Base-by-base conservation (phyloP, 2,113 vertebrate genomes). In the Aegotheles bennettii region DNA sequence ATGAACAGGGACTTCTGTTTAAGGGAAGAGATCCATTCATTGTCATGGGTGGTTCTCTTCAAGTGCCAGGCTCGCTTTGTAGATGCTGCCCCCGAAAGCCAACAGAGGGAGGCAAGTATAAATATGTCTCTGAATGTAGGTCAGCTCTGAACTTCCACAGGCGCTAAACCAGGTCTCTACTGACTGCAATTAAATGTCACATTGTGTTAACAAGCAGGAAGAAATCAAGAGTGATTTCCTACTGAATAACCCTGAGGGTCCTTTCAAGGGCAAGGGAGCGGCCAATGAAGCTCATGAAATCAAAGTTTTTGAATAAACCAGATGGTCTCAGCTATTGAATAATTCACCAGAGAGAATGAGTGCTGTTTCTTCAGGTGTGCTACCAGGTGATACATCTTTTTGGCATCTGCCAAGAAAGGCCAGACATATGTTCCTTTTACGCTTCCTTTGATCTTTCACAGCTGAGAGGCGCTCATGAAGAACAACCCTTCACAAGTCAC, bases 131-230 rank as follows among this genome's bases (percentile, higher is more conserved):
- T 63, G 81, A 69, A 95, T 87, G 42, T 91, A 91, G 94, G 94
- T 87, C 93, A 95, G 87, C 80, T 79, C 91, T 85, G 74, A 93
- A 71, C 70, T 91, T 91, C 82, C 78, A 79, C 45, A 42, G 1
- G 65, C 74, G 18, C 81, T 77, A 47, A 90, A 85, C 60, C 81
- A 65, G 65, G 43, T 89, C 87, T 90, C 63, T 28, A 43, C 61
- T 74, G 85, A 80, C 78, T 67, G 85, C 91, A 93, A 91, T 91
- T 93, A 92, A 90, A 83, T 47, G 87, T 96, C 91, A 94, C 63
- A 45, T 80, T 85, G 77, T 80, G 67, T 90, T 94, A 96, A 95
- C 82, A 86, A 86, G 94, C 50, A 70, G 70, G 50, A 83, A 83
- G 78, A 83, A 91, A 87, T 76, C 45, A 70, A 29, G 45, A 93